Evolutionary conservation across 2,888 invertebrate genomes (phyloP).

Genomic region (Petrolisthes cinctipes): DNA sequence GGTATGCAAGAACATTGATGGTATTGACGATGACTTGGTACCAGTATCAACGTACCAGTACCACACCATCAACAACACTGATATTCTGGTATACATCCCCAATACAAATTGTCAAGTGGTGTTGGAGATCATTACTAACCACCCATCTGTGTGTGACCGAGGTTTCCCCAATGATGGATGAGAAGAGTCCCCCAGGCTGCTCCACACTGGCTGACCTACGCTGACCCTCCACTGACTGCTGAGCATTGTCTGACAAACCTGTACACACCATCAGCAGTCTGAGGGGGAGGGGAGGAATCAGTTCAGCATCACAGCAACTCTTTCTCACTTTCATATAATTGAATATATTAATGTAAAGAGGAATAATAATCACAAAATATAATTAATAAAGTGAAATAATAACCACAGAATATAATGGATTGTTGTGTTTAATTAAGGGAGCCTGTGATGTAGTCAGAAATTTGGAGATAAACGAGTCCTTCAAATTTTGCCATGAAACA

Average conservation of each 20-base stretch:
- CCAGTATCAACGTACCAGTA: no score
- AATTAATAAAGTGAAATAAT: not conserved
- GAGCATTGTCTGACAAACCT: constrained; percentile 93
- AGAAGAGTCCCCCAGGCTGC: constrained; percentile 89
- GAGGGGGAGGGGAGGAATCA: constrained; percentile 15
- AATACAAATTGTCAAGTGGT: no score
- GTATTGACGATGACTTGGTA: no score
- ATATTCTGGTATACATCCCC: not conserved
- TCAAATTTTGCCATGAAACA: no score
- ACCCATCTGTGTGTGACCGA: constrained; percentile 99
- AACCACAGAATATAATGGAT: not conserved
- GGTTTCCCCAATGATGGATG: constrained; percentile 95
- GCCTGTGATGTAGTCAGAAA: no score
- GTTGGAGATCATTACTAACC: constrained; percentile 71
- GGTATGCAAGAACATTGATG: no score
- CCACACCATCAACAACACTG: no score
- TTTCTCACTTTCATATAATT: not conserved
- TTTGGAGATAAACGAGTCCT: no score
- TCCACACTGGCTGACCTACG: constrained; percentile 95
- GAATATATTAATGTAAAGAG: not conserved
- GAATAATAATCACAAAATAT: not conserved
- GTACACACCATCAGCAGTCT: constrained; percentile 92
- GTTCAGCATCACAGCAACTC: not conserved
- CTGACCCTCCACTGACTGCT: constrained; percentile 96
- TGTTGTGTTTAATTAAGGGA: no score